These are phyloP conservation scores for Ametastegia equiseti DNA, from an alignment of 2,888 invertebrate genomes.

Conservation along the genomic window DNA sequence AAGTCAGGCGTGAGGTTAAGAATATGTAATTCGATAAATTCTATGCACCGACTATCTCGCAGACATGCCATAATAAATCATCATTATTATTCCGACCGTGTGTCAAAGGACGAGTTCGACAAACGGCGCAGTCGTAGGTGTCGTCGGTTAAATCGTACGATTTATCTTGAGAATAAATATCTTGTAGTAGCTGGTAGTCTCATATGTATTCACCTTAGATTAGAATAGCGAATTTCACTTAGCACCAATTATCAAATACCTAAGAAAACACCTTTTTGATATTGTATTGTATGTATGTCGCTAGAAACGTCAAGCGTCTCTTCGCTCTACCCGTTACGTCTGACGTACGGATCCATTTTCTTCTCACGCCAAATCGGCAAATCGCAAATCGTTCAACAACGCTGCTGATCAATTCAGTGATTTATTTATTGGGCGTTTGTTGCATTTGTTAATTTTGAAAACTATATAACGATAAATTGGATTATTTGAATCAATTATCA, in stretches of 20 bases:
- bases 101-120: neutral
- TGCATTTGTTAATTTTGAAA: neutral
- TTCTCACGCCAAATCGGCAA: slow-evolving; percentile 42
- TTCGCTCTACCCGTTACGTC: slow-evolving; percentile 50
- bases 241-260: slow-evolving; percentile 32
- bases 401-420: neutral
- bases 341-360: slow-evolving; percentile 58
- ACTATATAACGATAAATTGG: neutral
- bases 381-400: slow-evolving; percentile 37
- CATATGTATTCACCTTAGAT: neutral
- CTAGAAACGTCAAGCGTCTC: slow-evolving; percentile 21
- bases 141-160: neutral
- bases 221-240: slow-evolving; percentile 1
- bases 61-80: neutral
- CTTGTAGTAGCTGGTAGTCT: neutral
- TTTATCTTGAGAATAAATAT: neutral
- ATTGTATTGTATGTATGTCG: too few species aligned
- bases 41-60: too few species aligned
- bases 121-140: neutral
- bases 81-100: slow-evolving; percentile 5
- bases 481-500: slow-evolving; percentile 36
- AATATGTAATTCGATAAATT: neutral
- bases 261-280: neutral
- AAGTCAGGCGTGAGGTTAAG: neutral
- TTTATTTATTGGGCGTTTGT: neutral